Evolutionary conservation across 2,797 vertebrate genomes (phyloP).

Genomic region (Acanthurus leucopareius): DNA sequence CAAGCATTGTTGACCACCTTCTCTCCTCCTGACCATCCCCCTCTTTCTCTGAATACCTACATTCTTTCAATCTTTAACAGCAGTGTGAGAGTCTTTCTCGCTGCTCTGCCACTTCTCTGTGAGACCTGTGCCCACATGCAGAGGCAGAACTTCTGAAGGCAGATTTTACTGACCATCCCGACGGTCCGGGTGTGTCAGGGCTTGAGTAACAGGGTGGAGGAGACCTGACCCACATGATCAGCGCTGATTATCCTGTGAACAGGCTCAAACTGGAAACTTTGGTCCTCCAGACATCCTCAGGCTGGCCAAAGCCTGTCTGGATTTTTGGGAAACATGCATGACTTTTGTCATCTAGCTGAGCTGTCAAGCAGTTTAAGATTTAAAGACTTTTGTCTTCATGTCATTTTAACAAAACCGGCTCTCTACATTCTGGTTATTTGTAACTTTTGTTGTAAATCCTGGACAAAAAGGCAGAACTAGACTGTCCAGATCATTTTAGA

Average conservation of each 20-base stretch:
- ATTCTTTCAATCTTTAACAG: constrained; percentile 83
- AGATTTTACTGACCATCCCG: constrained; percentile 28
- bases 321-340: not conserved
- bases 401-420: not conserved
- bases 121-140: constrained; percentile 50
- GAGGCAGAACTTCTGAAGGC: constrained; percentile 27
- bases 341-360: not conserved
- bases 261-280: constrained; percentile 35
- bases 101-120: constrained; percentile 49
- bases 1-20: constrained; percentile 64
- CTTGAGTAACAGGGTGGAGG: constrained; percentile 13
- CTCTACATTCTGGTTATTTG: not conserved
- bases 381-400: not conserved
- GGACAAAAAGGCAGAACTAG: not conserved
- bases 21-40: constrained; percentile 45
- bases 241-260: constrained; percentile 29
- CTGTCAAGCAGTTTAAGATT: constrained; percentile 10
- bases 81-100: constrained; percentile 64
- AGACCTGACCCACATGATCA: constrained; percentile 24
- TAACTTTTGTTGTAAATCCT: not conserved
- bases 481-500: not conserved
- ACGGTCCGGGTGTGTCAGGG: constrained; percentile 18
- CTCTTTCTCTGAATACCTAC: constrained; percentile 74
- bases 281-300: constrained; percentile 15
- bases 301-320: not conserved